These are phyloP conservation scores for Marronus borbonicus DNA, from an alignment of 2,888 invertebrate genomes.

Conservation along the genomic window DNA sequence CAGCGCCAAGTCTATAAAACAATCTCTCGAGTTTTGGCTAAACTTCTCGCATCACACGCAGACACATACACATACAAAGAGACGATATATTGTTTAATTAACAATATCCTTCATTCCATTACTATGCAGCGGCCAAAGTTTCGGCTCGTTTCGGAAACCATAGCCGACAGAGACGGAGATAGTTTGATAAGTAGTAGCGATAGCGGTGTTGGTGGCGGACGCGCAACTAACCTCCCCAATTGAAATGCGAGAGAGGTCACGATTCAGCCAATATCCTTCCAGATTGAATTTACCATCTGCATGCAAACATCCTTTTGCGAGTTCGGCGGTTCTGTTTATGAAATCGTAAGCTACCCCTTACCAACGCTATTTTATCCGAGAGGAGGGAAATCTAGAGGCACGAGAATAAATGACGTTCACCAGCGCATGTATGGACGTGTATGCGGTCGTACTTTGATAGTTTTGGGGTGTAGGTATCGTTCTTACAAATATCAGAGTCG, in stretches of 20 bases:
- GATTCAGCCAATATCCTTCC: slow-evolving; percentile 49
- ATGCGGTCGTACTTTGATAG: too few relatives aligned
- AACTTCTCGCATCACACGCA: not conserved
- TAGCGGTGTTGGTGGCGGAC: slow-evolving; percentile 13
- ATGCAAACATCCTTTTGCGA: slow-evolving; percentile 45
- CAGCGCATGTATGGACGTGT: too few relatives aligned
- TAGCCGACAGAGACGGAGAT: not conserved
- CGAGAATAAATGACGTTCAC: too few relatives aligned
- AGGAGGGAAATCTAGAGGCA: not conserved
- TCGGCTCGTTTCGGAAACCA: slow-evolving; percentile 26
- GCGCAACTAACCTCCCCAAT: slow-evolving; percentile 38
- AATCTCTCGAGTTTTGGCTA: slow-evolving; percentile 5
- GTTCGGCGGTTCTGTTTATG: slow-evolving; percentile 31
- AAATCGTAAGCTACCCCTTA: slow-evolving; percentile 33
- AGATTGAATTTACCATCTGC: slow-evolving; percentile 52
- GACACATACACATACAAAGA: not conserved
- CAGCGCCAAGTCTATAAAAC: slow-evolving; percentile 12
- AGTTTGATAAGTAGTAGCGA: slow-evolving; percentile 46
- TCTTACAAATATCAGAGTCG: too few relatives aligned
- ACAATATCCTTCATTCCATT: slow-evolving; percentile 44
- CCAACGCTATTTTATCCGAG: slow-evolving; percentile 21
- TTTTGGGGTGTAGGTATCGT: too few relatives aligned
- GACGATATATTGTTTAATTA: slow-evolving; percentile 42
- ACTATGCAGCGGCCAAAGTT: slow-evolving; percentile 42
- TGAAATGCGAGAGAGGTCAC: slow-evolving; percentile 51